phyloP scores from a whole-genome alignment of 1,140 invertebrate species.

The Lucilia sericata region DNA sequence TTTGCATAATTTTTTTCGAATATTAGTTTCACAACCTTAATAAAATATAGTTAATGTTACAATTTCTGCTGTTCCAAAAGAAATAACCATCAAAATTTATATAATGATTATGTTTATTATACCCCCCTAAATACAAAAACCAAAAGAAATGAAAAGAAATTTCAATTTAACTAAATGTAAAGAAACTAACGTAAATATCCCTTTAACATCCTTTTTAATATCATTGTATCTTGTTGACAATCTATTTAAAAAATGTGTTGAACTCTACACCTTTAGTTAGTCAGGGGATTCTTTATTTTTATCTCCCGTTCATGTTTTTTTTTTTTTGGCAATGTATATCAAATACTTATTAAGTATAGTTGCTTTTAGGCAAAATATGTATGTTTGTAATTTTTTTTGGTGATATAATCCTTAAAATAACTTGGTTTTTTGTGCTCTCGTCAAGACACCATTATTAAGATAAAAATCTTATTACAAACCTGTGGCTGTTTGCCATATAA shows the following conservation, averaged over 20 bases:
- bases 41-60: too few relatives aligned
- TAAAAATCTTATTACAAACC: slow-evolving; percentile 21
- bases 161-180: slow-evolving; percentile 9
- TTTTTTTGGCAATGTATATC: neutral
- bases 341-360: neutral
- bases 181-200: neutral
- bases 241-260: slow-evolving; percentile 12
- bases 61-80: too few relatives aligned
- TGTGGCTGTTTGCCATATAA: neutral
- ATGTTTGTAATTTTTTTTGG: neutral
- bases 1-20: too few relatives aligned
- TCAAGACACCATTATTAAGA: slow-evolving; percentile 1
- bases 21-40: too few relatives aligned
- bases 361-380: slow-evolving; percentile 5
- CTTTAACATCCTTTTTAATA: neutral
- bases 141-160: neutral
- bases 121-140: neutral
- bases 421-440: neutral
- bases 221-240: slow-evolving; percentile 23
- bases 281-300: neutral
- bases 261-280: neutral
- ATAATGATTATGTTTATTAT: neutral
- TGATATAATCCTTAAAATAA: slow-evolving; percentile 4
- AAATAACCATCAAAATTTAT: neutral
- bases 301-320: neutral